Percentiles rank a stretch among this genome's conserved stretches.
Conservation (phyloP, 2,113 vertebrate genomes). For the Aldabrachelys gigantea region DNA sequence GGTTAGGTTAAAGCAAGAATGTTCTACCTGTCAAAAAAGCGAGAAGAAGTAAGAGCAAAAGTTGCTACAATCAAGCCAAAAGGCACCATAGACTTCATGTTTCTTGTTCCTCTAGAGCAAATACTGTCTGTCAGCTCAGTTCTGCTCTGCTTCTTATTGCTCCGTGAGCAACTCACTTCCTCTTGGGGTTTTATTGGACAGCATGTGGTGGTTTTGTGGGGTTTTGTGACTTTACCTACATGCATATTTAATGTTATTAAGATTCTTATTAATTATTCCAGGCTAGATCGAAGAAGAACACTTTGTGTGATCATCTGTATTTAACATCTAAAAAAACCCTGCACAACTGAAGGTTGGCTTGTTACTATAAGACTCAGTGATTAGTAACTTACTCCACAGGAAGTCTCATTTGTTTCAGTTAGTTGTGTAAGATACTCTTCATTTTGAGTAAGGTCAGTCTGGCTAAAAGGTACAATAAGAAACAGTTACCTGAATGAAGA, state of each 20-base stretch:
- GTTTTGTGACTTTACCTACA: neutral
- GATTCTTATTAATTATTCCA: neutral
- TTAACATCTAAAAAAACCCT: neutral
- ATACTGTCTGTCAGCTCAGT: neutral
- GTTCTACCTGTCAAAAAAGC: conserved; percentile 84
- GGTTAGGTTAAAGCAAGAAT: neutral
- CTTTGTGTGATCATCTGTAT: neutral
- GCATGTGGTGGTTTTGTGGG: neutral
- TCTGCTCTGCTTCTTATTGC: neutral
- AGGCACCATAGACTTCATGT: conserved; percentile 81
- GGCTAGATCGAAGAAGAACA: neutral
- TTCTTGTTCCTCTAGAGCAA: neutral
- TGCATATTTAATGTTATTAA: neutral
- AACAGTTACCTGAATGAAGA: neutral
- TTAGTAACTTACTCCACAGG: neutral
- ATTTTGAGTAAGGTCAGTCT: neutral
- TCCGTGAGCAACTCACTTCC: neutral
- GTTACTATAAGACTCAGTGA: neutral
- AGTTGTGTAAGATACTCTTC: neutral
- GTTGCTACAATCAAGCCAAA: conserved; percentile 75
- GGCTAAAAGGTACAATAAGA: neutral
- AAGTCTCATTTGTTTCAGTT: neutral
- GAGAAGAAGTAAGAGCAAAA: conserved; percentile 62
- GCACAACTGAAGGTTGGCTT: neutral
- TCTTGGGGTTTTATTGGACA: neutral